Evolutionary conservation across 2,888 invertebrate species (phyloP).

Genomic region (Lasiommata megera): DNA sequence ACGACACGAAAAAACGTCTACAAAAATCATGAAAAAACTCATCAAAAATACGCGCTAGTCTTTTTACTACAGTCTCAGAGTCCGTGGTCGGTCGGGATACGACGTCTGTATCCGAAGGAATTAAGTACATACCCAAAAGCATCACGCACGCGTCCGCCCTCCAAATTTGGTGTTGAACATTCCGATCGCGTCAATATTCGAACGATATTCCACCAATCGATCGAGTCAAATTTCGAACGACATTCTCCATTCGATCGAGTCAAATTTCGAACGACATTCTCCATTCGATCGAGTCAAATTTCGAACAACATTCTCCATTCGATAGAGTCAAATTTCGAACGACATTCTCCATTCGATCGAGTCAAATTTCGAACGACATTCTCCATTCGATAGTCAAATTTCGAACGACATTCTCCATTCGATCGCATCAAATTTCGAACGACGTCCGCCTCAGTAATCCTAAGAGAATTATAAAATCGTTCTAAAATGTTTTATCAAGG

Average conservation of each 20-base stretch:
- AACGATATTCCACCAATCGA: too few species aligned
- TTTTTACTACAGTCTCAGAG: conserved; percentile 70
- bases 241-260: too few species aligned
- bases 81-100: conserved; percentile 75
- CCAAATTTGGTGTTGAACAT: conserved; percentile 3
- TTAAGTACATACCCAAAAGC: conserved; percentile 40
- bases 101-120: conserved; percentile 45
- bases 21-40: conserved; percentile 68
- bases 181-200: conserved; percentile 2
- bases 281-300: too few species aligned
- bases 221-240: too few species aligned
- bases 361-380: too few species aligned
- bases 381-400: too few species aligned
- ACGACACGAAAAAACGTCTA: conserved; percentile 71
- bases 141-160: conserved; percentile 1
- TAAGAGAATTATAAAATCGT: conserved; percentile 17
- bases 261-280: too few species aligned
- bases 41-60: conserved; percentile 77
- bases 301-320: too few species aligned
- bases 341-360: too few species aligned
- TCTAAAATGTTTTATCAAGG: conserved; percentile 6
- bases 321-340: too few species aligned
- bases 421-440: conserved; percentile 7
- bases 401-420: too few species aligned
- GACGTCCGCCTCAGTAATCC: not conserved